A percentile compares a stretch with the other conserved stretches of the same genome.
Conservation (phyloP, 1,140 invertebrate genomes). For the Ostrea edulis region DNA sequence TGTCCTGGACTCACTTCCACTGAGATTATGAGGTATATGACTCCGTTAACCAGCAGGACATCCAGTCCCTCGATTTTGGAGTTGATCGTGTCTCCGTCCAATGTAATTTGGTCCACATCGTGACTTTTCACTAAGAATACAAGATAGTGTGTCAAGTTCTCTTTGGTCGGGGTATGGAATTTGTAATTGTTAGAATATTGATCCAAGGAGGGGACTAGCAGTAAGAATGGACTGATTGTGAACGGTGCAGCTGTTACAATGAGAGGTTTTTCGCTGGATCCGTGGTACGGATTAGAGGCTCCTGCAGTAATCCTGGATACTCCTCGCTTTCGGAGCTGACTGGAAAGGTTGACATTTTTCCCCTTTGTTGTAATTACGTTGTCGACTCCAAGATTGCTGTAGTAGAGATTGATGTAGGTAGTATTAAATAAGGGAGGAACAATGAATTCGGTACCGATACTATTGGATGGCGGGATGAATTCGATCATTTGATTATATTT, state of each 20-base stretch:
- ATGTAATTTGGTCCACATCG: background rate
- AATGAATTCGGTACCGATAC: constrained; percentile 17
- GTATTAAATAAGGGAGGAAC: constrained; percentile 21
- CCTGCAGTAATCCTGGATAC: background rate
- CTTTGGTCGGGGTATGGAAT: constrained; percentile 10
- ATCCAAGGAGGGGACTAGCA: background rate
- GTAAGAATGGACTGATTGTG: background rate
- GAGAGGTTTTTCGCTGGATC: background rate
- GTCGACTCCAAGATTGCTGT: background rate
- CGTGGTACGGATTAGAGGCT: background rate
- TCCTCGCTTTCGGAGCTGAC: background rate
- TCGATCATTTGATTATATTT: constrained; percentile 34
- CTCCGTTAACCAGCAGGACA: background rate
- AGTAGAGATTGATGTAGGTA: background rate
- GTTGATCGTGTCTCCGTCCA: constrained; percentile 9
- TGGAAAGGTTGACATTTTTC: background rate
- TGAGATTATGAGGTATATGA: constrained; percentile 24
- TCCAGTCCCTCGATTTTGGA: background rate
- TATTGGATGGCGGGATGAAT: constrained; percentile 15
- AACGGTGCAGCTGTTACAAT: background rate
- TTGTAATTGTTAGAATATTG: constrained; percentile 17
- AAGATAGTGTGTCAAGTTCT: background rate
- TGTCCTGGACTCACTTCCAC: background rate
- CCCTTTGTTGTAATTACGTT: background rate
- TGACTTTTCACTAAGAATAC: background rate